Conservation (phyloP, 2,113 vertebrate species). For the Columba janthina region DNA sequence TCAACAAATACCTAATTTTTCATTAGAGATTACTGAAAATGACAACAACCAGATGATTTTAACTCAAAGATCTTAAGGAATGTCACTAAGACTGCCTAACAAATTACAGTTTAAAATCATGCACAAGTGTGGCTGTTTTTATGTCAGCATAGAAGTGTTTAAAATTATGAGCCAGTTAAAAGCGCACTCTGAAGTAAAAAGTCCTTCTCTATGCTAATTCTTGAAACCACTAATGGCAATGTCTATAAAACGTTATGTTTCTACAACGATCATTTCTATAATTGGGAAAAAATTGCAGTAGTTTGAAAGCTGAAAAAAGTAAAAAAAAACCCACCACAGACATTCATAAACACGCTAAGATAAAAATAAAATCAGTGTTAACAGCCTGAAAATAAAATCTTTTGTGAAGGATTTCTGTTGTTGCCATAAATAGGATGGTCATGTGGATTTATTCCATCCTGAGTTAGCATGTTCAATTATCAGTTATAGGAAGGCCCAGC, state of each 20-base stretch:
- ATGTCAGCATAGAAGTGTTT: background rate
- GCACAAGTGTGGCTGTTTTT: background rate
- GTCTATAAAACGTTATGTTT: background rate
- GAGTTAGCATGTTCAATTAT: background rate
- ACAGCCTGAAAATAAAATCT: background rate
- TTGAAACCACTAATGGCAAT: background rate
- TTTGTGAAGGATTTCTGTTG: background rate
- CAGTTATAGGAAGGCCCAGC: background rate
- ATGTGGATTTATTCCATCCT: background rate
- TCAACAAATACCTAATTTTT: background rate
- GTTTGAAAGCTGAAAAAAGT: background rate
- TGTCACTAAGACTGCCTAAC: background rate
- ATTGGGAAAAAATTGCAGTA: background rate
- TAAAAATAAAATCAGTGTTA: conserved; percentile 20
- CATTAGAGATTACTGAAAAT: background rate
- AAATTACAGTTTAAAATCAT: background rate
- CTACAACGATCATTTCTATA: background rate
- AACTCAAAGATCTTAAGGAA: background rate
- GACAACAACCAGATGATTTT: background rate
- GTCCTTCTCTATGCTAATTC: background rate
- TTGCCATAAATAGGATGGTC: background rate
- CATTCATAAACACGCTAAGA: background rate
- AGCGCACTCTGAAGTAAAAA: conserved; percentile 6
- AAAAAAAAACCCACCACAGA: background rate
- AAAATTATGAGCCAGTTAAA: conserved; percentile 21